Evolutionary conservation across 53 echinoderm and acorn worm genomes (phyloP), one percentile per base, ranked within the genome.

Genomic region (Holothuria leucospilota): DNA sequence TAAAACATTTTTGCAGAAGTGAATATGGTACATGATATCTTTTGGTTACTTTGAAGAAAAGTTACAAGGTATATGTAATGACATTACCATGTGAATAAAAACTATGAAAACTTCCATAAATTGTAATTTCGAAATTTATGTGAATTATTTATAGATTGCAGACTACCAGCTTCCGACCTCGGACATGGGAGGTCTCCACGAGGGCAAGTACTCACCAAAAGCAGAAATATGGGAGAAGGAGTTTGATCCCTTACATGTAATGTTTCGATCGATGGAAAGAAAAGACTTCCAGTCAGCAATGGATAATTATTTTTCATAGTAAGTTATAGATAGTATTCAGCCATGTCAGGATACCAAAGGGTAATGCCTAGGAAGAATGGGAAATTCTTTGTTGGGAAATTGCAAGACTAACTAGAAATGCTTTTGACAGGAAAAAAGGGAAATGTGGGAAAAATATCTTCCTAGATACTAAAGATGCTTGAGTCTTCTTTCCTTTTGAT

Each of bases 261-360:
- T 93, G 89, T 85, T 99, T 21, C 73, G 99, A 28, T 91, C 91
- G 20, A 95, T 99, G 95, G 95, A 99, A 59, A 90, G 88, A 66
- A 95, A 95, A 58, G 99, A 99, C 68, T 95, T 93, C 74, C 99
- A 99, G 78, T 82, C 77, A 52, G 90, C 99, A 16, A 82, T 95
- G 87, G 93, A 93, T 69, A 90, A 91, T 49, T 99, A 95, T 71
- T 95, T 91, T 29, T 52, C 94, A 13, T 84, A 88, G 99, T 99
- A 84, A 99, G 99, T 89, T 49, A 34, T 20, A 23, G 24, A 14
- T 51, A 24, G 3, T 68, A 68, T 56, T 18, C 18, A 56, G 8
- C 18, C 8, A 7, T 10, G 0, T 3, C 56, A 56, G 16, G 56
- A 56, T 16, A 56, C 8, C 2, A 6, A 49, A 49, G 10, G 9